Base-by-base conservation (phyloP, 2,113 vertebrate species). In the Chaetodon trifascialis region DNA sequence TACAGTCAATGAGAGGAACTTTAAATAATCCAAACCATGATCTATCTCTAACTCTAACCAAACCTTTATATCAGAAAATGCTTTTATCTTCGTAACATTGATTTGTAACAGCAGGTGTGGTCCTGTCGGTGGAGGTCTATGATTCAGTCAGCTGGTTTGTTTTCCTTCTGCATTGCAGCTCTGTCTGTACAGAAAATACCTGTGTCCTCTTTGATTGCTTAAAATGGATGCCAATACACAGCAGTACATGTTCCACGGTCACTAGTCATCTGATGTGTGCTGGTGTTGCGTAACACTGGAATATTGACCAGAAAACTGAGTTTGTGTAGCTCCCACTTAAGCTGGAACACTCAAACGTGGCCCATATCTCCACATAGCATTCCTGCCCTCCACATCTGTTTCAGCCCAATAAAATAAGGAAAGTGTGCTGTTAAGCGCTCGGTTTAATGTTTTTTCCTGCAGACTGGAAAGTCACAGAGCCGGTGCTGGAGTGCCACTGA, bases 391-490 rank as follows among this genome's bases (percentile, higher is more conserved):
- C 23, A 15, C 10, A 38, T 40, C 82, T 52, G 30, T 49, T 60
- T 60, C 64, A n/a, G 55, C 21, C 60, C 69, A 72, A 76, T 88
- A 85, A 87, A 80, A 80, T 1, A 6, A 14, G 44, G 36, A 63
- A 16, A 44, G 44, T 23, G 25, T 54, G 71, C 77, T 21, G 52
- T 34, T 71, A 82, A 82, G 80, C 7, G 12, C 65, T 76, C 30
- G 11, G 14, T 70, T 75, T 17, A 30, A 52, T 55, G 54, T 19
- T 25, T 23, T n/a, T 47, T 30, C 16, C 55, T 52, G 67, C 56
- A 86, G 77, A 76, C 40, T 3, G 42, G 54, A 88, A 85, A 86
- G 47, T 88, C 83, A 84, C 17, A 0, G 30, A 46, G 36, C 47
- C 40, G 79, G 25, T 14, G 21, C 30, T 30, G 70, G 58, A 83